Evolutionary conservation across 2,888 invertebrate genomes (phyloP).

Genomic region (Spilarctia lutea): DNA sequence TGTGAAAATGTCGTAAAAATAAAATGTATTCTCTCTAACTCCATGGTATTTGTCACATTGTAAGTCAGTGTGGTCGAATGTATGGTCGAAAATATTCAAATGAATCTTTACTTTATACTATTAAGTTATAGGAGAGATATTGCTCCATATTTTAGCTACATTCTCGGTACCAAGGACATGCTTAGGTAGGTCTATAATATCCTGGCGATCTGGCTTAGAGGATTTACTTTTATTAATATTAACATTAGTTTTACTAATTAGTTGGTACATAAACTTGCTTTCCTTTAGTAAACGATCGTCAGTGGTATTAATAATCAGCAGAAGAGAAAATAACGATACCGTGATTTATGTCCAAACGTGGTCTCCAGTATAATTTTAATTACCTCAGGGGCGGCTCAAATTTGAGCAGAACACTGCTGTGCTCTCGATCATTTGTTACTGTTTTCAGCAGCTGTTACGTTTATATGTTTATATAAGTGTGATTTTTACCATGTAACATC

Average conservation of each 20-base stretch:
- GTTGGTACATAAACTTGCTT: neutral
- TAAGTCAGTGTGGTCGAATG: neutral
- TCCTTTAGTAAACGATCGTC: neutral
- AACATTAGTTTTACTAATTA: neutral
- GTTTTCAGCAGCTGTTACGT: neutral
- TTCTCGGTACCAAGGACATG: neutral
- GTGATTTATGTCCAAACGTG: neutral
- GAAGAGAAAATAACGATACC: neutral
- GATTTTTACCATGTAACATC: neutral
- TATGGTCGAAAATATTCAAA: neutral
- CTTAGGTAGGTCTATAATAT: neutral
- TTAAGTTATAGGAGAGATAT: neutral
- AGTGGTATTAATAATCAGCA: neutral
- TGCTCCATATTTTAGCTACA: neutral
- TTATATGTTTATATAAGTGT: too few relatives aligned
- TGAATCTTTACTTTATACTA: neutral
- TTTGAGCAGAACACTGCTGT: neutral
- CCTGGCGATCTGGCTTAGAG: neutral
- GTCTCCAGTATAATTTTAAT: neutral
- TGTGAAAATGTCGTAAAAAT: neutral
- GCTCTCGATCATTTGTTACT: neutral
- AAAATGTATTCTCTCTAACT: neutral
- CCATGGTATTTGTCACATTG: neutral
- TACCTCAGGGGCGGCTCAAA: neutral
- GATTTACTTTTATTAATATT: neutral